Evolutionary conservation across 2,888 invertebrate genomes (phyloP).

Genomic region (Myopa tessellatipennis): DNA sequence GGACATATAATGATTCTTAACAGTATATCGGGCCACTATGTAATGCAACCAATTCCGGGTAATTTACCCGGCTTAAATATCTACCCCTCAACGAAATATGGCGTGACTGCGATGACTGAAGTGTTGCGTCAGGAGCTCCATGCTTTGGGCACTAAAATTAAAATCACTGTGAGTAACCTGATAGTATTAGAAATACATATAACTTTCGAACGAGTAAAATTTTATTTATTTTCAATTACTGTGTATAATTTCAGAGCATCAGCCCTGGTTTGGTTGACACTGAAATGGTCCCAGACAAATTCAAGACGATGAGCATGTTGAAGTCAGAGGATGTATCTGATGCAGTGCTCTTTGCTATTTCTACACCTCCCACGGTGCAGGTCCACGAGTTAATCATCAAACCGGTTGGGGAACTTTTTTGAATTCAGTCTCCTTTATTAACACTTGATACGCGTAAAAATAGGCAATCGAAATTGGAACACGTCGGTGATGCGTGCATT

Average conservation of each 20-base stretch:
- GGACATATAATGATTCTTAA: constrained; percentile 70
- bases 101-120: constrained; percentile 62
- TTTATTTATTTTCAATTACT: neutral
- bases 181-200: neutral
- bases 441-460: too few relatives aligned
- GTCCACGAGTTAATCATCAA: constrained; percentile 59
- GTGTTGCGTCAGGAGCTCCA: constrained; percentile 63
- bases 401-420: constrained; percentile 58
- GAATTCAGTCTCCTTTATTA: constrained; percentile 17
- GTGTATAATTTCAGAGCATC: constrained; percentile 49
- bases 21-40: constrained; percentile 61
- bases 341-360: constrained; percentile 51
- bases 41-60: constrained; percentile 57
- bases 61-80: constrained; percentile 56
- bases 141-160: constrained; percentile 50
- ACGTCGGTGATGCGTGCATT: too few relatives aligned
- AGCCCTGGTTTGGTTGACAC: constrained; percentile 55
- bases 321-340: constrained; percentile 54
- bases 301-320: constrained; percentile 44
- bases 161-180: constrained; percentile 53
- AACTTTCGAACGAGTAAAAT: neutral
- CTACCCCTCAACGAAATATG: constrained; percentile 61
- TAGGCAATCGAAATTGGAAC: too few relatives aligned
- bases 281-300: constrained; percentile 48
- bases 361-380: constrained; percentile 53